phyloP scores from a whole-genome alignment of 2,888 invertebrate species.

The Parascotia fuliginaria region DNA sequence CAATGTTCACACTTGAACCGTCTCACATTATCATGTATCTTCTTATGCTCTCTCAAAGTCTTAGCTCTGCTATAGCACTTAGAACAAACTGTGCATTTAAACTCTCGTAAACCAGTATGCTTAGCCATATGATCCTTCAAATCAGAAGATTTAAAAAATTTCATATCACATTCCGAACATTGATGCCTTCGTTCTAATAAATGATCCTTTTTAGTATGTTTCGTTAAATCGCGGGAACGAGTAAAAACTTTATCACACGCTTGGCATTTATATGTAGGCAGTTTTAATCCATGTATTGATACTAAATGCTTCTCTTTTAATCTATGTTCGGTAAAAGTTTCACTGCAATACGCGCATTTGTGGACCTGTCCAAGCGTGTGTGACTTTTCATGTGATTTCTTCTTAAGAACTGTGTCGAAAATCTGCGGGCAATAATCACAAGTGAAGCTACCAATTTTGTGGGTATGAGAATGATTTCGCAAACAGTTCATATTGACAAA shows the following conservation, averaged over 20 bases:
- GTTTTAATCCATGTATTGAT: neutral
- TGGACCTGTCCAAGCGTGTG: neutral
- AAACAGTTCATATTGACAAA: slow-evolving; percentile 44
- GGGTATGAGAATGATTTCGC: slow-evolving; percentile 33
- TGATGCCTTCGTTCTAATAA: slow-evolving; percentile 49
- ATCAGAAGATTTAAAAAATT: slow-evolving; percentile 25
- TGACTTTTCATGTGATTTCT: slow-evolving; percentile 56
- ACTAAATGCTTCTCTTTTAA: slow-evolving; percentile 1
- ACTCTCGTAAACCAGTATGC: slow-evolving; percentile 53
- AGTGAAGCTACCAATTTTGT: slow-evolving; percentile 26
- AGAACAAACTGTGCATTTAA: slow-evolving; percentile 61
- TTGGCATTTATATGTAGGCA: slow-evolving; percentile 14
- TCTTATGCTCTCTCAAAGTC: slow-evolving; percentile 48
- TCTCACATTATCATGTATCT: slow-evolving; percentile 46
- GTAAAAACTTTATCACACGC: slow-evolving; percentile 26
- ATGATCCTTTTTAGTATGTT: slow-evolving; percentile 37
- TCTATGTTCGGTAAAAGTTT: slow-evolving; percentile 3
- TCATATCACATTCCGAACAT: slow-evolving; percentile 65
- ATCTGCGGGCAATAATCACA: slow-evolving; percentile 61
- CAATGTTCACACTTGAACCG: slow-evolving; percentile 34
- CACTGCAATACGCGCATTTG: slow-evolving; percentile 5
- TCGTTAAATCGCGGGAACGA: neutral
- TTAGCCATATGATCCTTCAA: slow-evolving; percentile 43
- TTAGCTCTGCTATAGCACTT: slow-evolving; percentile 47
- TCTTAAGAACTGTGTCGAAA: slow-evolving; percentile 55